These are phyloP conservation scores for Bagarius yarrelli DNA, from an alignment of 2,113 vertebrate genomes.

Conservation along the genomic window DNA sequence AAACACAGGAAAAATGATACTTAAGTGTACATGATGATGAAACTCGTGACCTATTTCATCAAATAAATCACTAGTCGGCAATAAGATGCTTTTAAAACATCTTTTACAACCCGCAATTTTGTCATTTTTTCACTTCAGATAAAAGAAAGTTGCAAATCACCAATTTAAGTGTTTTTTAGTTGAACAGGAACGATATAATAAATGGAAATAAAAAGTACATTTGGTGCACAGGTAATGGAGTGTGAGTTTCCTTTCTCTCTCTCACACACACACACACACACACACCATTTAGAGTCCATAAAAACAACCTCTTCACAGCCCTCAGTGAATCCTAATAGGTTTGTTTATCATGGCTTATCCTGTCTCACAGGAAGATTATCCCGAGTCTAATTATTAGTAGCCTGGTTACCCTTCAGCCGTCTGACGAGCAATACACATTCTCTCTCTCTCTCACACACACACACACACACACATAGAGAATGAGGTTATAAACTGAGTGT, in stretches of 20 bases:
- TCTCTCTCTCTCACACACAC: neutral
- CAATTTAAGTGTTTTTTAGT: neutral
- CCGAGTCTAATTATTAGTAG: conserved; percentile 49
- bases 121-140: no score
- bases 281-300: neutral
- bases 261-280: neutral
- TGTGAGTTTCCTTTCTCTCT: neutral
- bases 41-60: neutral
- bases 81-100: neutral
- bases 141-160: neutral
- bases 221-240: neutral
- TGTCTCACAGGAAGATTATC: conserved; percentile 38
- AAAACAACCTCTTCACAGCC: conserved; percentile 4
- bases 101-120: no score
- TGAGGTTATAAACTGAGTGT: neutral
- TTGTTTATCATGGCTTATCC: conserved; percentile 46
- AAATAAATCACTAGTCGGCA: neutral
- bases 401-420: conserved; percentile 34
- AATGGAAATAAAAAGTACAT: neutral
- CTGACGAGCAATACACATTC: conserved; percentile 3
- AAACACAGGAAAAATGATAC: neutral
- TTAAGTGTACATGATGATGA: neutral
- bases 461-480: neutral
- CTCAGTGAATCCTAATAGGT: conserved; percentile 23
- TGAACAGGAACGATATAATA: neutral